Evolutionary conservation across 2,113 vertebrate genomes (phyloP), one percentile per base, ranked within the genome.

Genomic region (Colius striatus): DNA sequence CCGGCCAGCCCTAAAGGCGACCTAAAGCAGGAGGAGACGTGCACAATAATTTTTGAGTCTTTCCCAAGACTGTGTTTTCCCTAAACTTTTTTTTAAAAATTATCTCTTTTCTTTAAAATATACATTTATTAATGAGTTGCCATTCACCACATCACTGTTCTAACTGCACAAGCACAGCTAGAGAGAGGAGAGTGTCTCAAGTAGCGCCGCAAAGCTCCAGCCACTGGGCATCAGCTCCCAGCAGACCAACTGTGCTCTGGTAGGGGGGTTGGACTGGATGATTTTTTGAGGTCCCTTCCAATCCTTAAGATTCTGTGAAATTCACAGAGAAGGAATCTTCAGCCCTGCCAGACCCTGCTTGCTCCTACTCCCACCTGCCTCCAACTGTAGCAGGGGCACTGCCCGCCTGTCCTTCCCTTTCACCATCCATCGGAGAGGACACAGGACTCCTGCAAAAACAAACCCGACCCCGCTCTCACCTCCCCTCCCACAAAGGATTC

Each of bases 1-100:
- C 71, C 63, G 66, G 88, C 71, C 78, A 81, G 77, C 65, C 87
- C 80, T 79, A 89, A 96, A 94, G 81, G 76, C 85, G 84, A 83
- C 90, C 63, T 78, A 96, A 97, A 97, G 87, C 82, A 90, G 87
- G 87, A 97, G 97, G 91, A 98, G 93, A 96, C 20, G 29, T 62
- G 82, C 76, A 94, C 94, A 94, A 86, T 34, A 67, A 92, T 72
- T 91, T 91, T 67, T 91, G 74, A 89, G 76, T 93, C 77, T 96
- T 96, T 95, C 75, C 87, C 30, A 94, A 95, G 88, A 90, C n/a
- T 71, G 82, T 50, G 63, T 47, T 87, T 83, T 80, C 4, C 26
- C 75, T 81, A 67, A 94, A 94, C 53, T 83, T 47, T 90, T 96
- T 94, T 43, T 41, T 41, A 41, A 78, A 95, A 94, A 50, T 91